Conservation (phyloP, 2,888 invertebrate genomes). For the Leptarthrus brevirostris region DNA sequence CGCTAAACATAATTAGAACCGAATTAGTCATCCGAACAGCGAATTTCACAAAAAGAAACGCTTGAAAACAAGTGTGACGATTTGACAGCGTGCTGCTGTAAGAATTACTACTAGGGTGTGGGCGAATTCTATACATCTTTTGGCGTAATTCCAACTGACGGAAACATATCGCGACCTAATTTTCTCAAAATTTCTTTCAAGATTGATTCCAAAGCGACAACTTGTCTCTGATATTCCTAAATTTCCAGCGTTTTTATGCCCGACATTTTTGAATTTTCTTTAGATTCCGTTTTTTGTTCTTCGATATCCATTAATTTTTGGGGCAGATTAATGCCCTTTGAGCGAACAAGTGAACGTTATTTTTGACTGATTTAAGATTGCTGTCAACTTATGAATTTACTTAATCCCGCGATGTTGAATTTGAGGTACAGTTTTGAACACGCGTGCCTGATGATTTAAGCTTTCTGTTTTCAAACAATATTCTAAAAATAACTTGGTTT, state of each 20-base stretch:
- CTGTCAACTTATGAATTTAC: too few species aligned
- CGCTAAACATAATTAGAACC: slow-evolving; percentile 30
- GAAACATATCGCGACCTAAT: slow-evolving; percentile 42
- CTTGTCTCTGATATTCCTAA: not conserved
- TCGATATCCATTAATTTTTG: not conserved
- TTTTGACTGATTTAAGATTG: not conserved
- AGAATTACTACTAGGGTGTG: slow-evolving; percentile 12
- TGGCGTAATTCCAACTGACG: slow-evolving; percentile 24
- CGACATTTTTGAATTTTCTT: not conserved
- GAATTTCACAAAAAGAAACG: not conserved
- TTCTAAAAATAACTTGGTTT: slow-evolving; percentile 19
- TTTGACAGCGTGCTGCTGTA: not conserved
- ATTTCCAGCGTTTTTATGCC: not conserved
- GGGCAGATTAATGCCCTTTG: not conserved
- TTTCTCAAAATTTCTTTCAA: slow-evolving; percentile 5
- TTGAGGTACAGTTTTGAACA: not conserved
- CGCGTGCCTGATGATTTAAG: not conserved
- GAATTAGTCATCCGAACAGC: slow-evolving; percentile 14
- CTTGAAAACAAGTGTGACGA: not conserved
- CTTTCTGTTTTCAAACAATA: not conserved
- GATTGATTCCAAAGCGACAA: slow-evolving; percentile 8
- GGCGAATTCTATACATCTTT: slow-evolving; percentile 9
- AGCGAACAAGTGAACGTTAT: not conserved
- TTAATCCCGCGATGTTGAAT: not conserved
- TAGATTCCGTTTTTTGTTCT: not conserved